These are phyloP conservation scores for Enteromius trimaculatus DNA, from an alignment of 2,797 vertebrate species.

Conservation along the genomic window DNA sequence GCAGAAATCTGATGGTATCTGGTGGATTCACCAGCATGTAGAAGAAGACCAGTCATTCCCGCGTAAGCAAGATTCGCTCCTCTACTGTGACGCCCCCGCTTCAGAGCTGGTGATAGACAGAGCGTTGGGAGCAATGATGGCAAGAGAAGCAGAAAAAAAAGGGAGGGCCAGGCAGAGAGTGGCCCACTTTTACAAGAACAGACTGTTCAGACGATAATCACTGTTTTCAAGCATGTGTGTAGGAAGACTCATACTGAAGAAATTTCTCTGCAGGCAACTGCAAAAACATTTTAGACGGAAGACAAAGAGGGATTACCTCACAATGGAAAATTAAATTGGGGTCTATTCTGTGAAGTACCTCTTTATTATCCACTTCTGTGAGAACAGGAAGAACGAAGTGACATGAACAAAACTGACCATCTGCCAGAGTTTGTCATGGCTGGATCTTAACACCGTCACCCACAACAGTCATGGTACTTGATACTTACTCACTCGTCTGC, in stretches of 20 bases:
- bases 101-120: constrained; percentile 46
- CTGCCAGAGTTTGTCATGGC: constrained; percentile 52
- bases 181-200: constrained; percentile 74
- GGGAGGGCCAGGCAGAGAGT: constrained; percentile 54
- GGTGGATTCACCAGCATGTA: constrained; percentile 28
- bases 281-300: constrained; percentile 9
- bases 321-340: background rate
- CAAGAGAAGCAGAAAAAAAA: constrained; percentile 35
- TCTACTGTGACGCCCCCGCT: constrained; percentile 36
- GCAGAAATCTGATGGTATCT: constrained; percentile 18
- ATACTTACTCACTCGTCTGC: constrained; percentile 47
- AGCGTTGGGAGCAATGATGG: constrained; percentile 69
- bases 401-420: constrained; percentile 48
- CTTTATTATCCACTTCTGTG: constrained; percentile 16
- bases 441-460: constrained; percentile 51
- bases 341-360: background rate
- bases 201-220: constrained; percentile 60
- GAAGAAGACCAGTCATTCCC: constrained; percentile 32
- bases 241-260: constrained; percentile 15
- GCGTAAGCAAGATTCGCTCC: constrained; percentile 37
- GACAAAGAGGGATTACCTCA: background rate
- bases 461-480: constrained; percentile 42
- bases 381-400: constrained; percentile 44
- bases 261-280: constrained; percentile 20
- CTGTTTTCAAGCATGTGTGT: constrained; percentile 30